Conservation (phyloP, 2,888 invertebrate genomes). For the Melipona beecheii region DNA sequence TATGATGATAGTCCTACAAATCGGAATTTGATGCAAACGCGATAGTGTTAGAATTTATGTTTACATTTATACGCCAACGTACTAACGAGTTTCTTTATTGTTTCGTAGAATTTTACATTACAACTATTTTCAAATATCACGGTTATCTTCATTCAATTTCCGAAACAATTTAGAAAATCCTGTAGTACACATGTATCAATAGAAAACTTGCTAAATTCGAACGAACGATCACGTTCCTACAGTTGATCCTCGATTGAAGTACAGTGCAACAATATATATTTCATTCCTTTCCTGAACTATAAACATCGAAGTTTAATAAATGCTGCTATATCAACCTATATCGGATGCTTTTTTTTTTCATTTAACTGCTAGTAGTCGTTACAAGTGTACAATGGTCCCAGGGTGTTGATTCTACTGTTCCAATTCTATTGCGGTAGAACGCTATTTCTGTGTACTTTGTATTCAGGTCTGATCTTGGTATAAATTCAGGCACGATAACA, state of each 20-base stretch:
- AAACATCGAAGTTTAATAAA: constrained; percentile 57
- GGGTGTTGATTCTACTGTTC: constrained; percentile 33
- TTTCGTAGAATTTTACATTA: constrained; percentile 29
- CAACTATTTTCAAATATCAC: constrained; percentile 12
- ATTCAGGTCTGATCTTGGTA: constrained; percentile 31
- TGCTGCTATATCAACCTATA: constrained; percentile 51
- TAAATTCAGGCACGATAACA: constrained; percentile 55
- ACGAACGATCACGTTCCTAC: constrained; percentile 33
- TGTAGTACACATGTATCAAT: background rate
- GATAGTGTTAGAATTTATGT: constrained; percentile 2
- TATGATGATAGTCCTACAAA: constrained; percentile 41
- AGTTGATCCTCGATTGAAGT: constrained; percentile 24
- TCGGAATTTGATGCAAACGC: constrained; percentile 12
- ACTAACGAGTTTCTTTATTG: background rate
- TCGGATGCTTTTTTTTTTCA: constrained; percentile 30
- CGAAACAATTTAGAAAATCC: constrained; percentile 20
- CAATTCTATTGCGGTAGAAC: constrained; percentile 23
- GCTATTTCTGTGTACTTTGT: constrained; percentile 34
- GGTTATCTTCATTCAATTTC: constrained; percentile 4
- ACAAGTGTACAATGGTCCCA: constrained; percentile 50
- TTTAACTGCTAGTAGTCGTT: constrained; percentile 33
- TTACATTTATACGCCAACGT: background rate
- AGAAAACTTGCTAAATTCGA: constrained; percentile 23
- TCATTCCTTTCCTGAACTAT: constrained; percentile 42
- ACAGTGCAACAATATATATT: constrained; percentile 49